Percentiles rank a stretch among this genome's conserved stretches.
Evolutionary conservation across 2,888 invertebrate species (phyloP).

Genomic region (Calameuta idolon): DNA sequence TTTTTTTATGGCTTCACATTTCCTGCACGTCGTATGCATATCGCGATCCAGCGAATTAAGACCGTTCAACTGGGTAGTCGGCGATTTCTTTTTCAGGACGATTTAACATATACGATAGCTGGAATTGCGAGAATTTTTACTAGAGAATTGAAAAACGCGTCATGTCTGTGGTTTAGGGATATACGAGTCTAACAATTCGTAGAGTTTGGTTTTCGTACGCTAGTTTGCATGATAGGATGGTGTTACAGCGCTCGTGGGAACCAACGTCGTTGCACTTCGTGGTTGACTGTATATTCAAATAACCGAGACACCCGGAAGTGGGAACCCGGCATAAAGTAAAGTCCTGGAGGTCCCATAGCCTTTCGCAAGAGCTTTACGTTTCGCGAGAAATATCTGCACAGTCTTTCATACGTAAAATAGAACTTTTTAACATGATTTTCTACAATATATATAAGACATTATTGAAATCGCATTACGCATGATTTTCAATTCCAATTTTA

Average conservation of each 20-base stretch:
- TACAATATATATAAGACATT: background rate
- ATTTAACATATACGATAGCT: background rate
- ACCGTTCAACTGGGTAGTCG: background rate
- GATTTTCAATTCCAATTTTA: too few relatives aligned
- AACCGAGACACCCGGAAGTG: background rate
- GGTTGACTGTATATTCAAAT: constrained; percentile 8
- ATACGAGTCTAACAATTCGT: constrained; percentile 1
- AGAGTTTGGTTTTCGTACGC: constrained; percentile 1
- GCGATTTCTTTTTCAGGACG: background rate
- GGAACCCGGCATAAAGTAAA: background rate
- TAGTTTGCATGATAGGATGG: background rate
- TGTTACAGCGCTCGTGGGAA: background rate
- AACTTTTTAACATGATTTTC: background rate
- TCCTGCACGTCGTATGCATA: background rate
- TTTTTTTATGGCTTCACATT: background rate
- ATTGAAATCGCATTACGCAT: background rate
- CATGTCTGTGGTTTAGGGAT: background rate
- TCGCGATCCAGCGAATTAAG: background rate
- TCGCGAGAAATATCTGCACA: background rate
- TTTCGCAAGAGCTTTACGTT: background rate
- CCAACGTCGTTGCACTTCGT: background rate
- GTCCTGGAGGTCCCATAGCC: background rate
- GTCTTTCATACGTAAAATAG: background rate
- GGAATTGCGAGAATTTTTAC: background rate
- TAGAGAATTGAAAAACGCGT: background rate